Evolutionary conservation across 1,140 invertebrate genomes (phyloP).

Genomic region (Temnothorax curvispinosus): DNA sequence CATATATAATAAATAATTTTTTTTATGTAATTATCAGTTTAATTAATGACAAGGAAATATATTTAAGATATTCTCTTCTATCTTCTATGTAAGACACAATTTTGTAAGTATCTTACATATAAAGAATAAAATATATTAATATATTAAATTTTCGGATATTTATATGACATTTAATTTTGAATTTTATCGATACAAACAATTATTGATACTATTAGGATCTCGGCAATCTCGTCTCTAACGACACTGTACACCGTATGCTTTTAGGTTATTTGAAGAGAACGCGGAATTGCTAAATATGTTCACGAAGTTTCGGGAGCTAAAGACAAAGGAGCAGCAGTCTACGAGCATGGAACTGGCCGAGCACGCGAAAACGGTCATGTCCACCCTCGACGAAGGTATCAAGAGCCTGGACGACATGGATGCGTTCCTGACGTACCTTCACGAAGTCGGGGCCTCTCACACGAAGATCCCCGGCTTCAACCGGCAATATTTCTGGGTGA

Average conservation of each 20-base stretch:
- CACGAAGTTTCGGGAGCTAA: constrained; percentile 91
- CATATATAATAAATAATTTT: background rate
- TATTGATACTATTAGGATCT: background rate
- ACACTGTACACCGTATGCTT: constrained; percentile 51
- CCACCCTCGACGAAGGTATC: constrained; percentile 94
- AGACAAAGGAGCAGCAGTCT: constrained; percentile 93
- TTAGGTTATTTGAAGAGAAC: constrained; percentile 95
- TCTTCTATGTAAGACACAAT: background rate
- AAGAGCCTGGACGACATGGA: constrained; percentile 94
- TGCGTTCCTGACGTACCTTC: constrained; percentile 92
- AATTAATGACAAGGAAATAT: background rate
- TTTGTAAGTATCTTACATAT: background rate
- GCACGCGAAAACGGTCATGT: constrained; percentile 96
- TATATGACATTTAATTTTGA: background rate
- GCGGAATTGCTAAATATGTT: constrained; percentile 93
- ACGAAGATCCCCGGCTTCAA: constrained; percentile 93
- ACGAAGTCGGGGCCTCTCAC: constrained; percentile 93
- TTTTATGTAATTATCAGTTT: background rate
- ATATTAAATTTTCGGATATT: background rate
- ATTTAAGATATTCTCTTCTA: background rate
- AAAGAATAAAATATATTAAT: background rate
- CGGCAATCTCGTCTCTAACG: background rate
- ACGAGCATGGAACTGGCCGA: constrained; percentile 93
- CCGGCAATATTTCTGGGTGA: constrained; percentile 95
- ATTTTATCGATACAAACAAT: background rate